Conservation (phyloP, 2,113 vertebrate genomes). For the Nansenia antarctica region DNA sequence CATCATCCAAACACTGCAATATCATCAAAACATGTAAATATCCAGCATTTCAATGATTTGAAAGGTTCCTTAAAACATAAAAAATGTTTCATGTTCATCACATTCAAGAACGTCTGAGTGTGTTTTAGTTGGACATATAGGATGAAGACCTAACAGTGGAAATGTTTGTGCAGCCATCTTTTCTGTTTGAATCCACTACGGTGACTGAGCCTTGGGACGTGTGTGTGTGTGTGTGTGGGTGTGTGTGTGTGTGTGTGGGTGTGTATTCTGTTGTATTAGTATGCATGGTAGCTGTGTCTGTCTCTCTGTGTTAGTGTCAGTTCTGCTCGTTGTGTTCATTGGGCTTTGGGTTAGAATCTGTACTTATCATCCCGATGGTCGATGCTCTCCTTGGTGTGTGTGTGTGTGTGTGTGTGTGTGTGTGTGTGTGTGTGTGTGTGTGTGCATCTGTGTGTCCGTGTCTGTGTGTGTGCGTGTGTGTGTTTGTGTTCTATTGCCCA, state of each 20-base stretch:
- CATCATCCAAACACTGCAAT: slow-evolving; percentile 45
- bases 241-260: slow-evolving; percentile 13
- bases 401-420: background rate
- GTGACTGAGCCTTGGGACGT: too few relatives aligned
- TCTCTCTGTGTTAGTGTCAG: slow-evolving; percentile 49
- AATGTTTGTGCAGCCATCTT: background rate
- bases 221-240: too few relatives aligned
- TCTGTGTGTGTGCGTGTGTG: background rate
- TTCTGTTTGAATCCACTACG: too few relatives aligned
- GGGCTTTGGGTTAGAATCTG: background rate
- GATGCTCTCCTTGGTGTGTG: too few relatives aligned
- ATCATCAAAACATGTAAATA: too few relatives aligned
- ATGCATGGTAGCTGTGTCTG: slow-evolving; percentile 29
- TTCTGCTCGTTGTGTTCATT: slow-evolving; percentile 33
- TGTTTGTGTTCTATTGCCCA: background rate
- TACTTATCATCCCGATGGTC: background rate
- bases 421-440: background rate
- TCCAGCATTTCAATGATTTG: too few relatives aligned
- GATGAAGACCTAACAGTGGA: background rate
- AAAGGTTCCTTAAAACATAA: too few relatives aligned
- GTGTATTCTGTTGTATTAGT: slow-evolving; percentile 16
- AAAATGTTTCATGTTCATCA: too few relatives aligned
- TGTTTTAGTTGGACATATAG: background rate
- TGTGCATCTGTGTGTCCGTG: background rate
- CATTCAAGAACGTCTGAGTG: slow-evolving; percentile 13